These are phyloP conservation scores for Champsocephalus gunnari DNA, from an alignment of 2,797 vertebrate genomes.

Conservation along the genomic window DNA sequence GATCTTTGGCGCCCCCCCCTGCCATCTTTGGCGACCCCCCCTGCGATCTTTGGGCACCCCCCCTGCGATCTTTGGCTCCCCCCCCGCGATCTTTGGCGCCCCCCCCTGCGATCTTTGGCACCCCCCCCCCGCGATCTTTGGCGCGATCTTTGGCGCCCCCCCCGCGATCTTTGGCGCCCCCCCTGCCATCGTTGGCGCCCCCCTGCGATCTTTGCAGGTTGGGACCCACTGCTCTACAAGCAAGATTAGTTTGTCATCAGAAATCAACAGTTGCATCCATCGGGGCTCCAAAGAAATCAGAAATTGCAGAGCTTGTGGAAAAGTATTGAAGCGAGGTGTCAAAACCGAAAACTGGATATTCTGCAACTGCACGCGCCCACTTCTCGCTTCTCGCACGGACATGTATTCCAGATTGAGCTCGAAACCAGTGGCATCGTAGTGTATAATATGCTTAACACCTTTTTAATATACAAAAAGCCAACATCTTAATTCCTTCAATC, in stretches of 20 bases:
- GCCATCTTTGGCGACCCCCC: no score
- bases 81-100: no score
- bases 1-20: no score
- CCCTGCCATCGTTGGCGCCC: no score
- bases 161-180: no score
- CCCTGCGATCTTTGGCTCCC: rapidly evolving
- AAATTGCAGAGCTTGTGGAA: neutral
- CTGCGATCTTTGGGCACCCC: no score
- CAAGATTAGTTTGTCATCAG: neutral
- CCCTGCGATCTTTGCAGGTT: no score
- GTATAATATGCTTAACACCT: neutral
- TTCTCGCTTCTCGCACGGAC: neutral
- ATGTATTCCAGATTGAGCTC: neutral
- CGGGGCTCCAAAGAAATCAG: neutral
- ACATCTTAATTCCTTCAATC: neutral
- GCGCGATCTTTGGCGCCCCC: no score
- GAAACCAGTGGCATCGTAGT: neutral
- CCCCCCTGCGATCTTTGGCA: no score
- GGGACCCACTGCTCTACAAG: neutral
- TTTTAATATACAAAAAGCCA: neutral
- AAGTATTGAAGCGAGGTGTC: neutral
- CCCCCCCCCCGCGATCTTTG: no score
- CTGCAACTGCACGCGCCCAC: neutral
- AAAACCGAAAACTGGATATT: neutral
- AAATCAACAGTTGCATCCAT: neutral